A percentile compares a stretch with the other conserved stretches of the same genome.
These are phyloP conservation scores for Polyploca ridens DNA, from an alignment of 2,888 invertebrate species.

Conservation along the genomic window DNA sequence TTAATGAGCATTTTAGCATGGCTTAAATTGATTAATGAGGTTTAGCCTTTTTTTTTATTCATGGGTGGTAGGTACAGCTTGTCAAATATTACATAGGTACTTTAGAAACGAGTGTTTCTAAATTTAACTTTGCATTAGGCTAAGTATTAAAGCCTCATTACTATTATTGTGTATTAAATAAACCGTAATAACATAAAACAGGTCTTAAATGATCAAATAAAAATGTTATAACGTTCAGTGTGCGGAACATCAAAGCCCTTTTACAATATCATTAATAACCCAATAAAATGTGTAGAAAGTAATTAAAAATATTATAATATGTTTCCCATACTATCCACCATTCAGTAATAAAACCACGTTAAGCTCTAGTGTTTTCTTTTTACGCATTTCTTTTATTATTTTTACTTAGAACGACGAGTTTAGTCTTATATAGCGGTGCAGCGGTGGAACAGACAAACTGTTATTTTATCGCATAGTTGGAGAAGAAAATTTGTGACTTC, in stretches of 20 bases:
- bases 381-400: not conserved
- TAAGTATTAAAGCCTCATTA: not conserved
- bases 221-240: slow-evolving; percentile 22
- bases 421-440: not conserved
- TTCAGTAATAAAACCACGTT: slow-evolving; percentile 41
- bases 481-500: too few relatives aligned
- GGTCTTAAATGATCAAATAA: slow-evolving; percentile 15
- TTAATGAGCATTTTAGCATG: too few relatives aligned
- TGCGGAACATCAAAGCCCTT: slow-evolving; percentile 17
- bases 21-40: too few relatives aligned
- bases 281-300: slow-evolving; percentile 46
- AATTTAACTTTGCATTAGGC: not conserved
- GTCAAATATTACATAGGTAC: too few relatives aligned
- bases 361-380: slow-evolving; percentile 27
- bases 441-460: not conserved
- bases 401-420: not conserved
- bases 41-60: too few relatives aligned
- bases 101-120: not conserved
- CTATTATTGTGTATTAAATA: slow-evolving; percentile 1
- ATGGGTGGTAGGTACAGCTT: too few relatives aligned
- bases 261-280: slow-evolving; percentile 29
- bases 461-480: not conserved
- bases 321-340: slow-evolving; percentile 54
- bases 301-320: slow-evolving; percentile 70
- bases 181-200: slow-evolving; percentile 10